Percentiles rank a stretch among this genome's conserved stretches.
Conservation (phyloP, 35 echinoderm and acorn worm species). For the Hemicentrotus pulcherrimus region DNA sequence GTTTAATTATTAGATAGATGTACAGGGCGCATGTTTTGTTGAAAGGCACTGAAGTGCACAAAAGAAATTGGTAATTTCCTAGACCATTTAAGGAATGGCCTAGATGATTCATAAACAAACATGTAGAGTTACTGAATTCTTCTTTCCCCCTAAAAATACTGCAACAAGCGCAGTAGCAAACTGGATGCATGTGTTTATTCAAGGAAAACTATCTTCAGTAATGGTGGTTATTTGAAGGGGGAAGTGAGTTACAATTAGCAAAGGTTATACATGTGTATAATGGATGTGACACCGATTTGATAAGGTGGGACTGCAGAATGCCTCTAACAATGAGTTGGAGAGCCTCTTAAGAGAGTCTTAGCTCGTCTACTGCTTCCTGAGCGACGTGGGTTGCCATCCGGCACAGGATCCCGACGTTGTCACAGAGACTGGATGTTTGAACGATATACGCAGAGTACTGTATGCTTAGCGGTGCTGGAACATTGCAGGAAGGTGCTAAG, state of each 20-base stretch:
- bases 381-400: background rate
- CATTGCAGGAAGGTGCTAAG: background rate
- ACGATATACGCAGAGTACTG: background rate
- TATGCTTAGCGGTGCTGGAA: background rate
- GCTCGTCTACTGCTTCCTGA: background rate
- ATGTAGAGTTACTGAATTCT: background rate
- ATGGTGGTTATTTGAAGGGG: background rate
- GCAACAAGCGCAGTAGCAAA: background rate
- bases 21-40: background rate
- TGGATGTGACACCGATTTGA: background rate
- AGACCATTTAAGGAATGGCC: slow-evolving; percentile 7
- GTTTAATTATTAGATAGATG: background rate
- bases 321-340: background rate
- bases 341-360: background rate
- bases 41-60: background rate
- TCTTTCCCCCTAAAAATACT: background rate
- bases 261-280: too few relatives aligned
- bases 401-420: background rate
- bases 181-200: background rate
- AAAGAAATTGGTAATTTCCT: background rate
- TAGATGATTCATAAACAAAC: slow-evolving; percentile 13
- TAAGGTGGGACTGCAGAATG: background rate
- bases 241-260: background rate
- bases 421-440: background rate
- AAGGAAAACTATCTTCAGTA: background rate